These are phyloP conservation scores for Pleuronectes platessa DNA, from an alignment of 2,113 vertebrate genomes.

Conservation along the genomic window DNA sequence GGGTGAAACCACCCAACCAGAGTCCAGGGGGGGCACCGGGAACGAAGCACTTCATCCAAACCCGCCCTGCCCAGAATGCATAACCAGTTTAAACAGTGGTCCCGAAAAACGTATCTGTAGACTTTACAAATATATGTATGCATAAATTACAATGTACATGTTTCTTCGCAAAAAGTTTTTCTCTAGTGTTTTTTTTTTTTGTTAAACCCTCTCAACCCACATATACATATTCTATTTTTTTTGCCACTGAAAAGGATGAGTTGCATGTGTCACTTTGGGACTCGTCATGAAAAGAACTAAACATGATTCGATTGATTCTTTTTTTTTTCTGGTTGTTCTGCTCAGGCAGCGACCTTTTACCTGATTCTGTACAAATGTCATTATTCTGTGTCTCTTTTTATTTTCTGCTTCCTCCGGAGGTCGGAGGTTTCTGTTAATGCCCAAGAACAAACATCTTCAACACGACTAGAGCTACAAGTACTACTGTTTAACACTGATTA, in stretches of 20 bases:
- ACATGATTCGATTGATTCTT: slow-evolving; percentile 35
- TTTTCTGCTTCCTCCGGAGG: slow-evolving; percentile 57
- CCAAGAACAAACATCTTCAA: slow-evolving; percentile 82
- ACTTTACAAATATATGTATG: slow-evolving; percentile 77
- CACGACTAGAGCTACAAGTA: slow-evolving; percentile 82
- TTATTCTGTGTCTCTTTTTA: slow-evolving; percentile 62
- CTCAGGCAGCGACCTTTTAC: slow-evolving; percentile 69
- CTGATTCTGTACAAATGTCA: slow-evolving; percentile 78
- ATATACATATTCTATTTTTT: slow-evolving; percentile 59
- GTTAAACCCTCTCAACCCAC: slow-evolving; percentile 55
- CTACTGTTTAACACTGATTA: slow-evolving; percentile 80
- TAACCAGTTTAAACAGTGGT: slow-evolving; percentile 62
- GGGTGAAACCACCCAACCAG: slow-evolving; percentile 18
- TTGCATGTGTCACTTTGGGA: slow-evolving; percentile 79
- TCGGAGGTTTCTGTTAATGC: slow-evolving; percentile 80
- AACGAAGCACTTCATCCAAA: slow-evolving; percentile 54
- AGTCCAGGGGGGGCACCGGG: slow-evolving; percentile 48
- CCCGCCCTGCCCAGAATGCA: slow-evolving; percentile 51
- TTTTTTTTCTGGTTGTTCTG: slow-evolving; percentile 52
- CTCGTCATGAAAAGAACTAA: slow-evolving; percentile 63
- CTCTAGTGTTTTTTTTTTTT: slow-evolving; percentile 40
- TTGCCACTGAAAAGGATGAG: slow-evolving; percentile 70
- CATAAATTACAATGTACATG: slow-evolving; percentile 80
- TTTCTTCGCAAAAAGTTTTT: slow-evolving; percentile 68
- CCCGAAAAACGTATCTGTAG: slow-evolving; percentile 64